Evolutionary conservation across 2,888 invertebrate genomes (phyloP).

Genomic region (Cosmopolites sordidus): DNA sequence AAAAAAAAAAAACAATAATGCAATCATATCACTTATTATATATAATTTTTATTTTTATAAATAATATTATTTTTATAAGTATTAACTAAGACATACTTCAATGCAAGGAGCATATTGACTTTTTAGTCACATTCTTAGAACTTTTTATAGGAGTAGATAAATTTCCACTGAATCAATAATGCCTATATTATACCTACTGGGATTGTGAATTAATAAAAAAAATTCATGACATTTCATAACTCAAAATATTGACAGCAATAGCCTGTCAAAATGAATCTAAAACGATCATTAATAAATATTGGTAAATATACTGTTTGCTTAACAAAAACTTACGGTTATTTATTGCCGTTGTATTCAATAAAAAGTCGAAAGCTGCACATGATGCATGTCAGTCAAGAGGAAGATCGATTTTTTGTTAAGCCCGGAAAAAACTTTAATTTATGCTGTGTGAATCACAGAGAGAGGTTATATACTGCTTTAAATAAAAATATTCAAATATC

Average conservation of each 20-base stretch:
- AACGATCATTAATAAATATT: constrained; percentile 14
- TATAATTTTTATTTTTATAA: no score
- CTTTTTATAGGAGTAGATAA: no score
- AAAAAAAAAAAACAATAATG: no score
- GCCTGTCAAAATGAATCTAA: constrained; percentile 16
- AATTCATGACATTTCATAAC: neutral
- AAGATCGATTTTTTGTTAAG: constrained; percentile 18
- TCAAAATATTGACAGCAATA: constrained; percentile 10
- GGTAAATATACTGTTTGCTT: constrained; percentile 12
- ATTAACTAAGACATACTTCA: no score
- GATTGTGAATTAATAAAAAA: no score
- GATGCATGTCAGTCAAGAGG: constrained; percentile 21
- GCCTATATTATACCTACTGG: no score
- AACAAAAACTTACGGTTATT: constrained; percentile 18
- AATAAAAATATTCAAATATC: no score
- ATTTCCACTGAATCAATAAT: no score
- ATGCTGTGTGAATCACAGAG: constrained; percentile 45
- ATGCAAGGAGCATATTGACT: no score
- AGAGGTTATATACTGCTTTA: constrained; percentile 28
- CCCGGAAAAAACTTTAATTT: constrained; percentile 38
- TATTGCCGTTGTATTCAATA: constrained; percentile 18
- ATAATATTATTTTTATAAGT: no score
- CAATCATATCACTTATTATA: no score
- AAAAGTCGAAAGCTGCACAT: constrained; percentile 19
- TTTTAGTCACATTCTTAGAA: no score